A percentile compares a stretch with the other conserved stretches of the same genome.
These are phyloP conservation scores for Etheostoma perlongum DNA, from an alignment of 2,797 vertebrate species.

Conservation along the genomic window DNA sequence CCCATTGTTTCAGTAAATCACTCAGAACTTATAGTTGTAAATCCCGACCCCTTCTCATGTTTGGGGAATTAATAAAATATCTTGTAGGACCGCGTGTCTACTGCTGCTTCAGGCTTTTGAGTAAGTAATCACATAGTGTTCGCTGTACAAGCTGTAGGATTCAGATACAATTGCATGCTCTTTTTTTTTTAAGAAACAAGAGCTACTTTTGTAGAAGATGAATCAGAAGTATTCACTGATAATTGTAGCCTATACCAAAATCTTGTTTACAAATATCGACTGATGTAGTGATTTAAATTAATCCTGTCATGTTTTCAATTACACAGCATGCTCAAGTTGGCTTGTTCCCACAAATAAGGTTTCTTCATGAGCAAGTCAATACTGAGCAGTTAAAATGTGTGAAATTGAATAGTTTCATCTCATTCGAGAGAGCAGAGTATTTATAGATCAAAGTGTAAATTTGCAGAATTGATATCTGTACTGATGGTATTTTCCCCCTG, in stretches of 20 bases:
- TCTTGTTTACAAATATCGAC: constrained; percentile 61
- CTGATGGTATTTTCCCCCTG: constrained; percentile 21
- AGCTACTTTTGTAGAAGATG: constrained; percentile 17
- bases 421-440: constrained; percentile 67
- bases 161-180: not conserved
- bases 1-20: not conserved
- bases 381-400: constrained; percentile 76
- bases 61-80: no score
- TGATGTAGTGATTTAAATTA: constrained; percentile 63
- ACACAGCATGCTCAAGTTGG: constrained; percentile 58
- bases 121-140: not conserved
- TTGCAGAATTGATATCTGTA: constrained; percentile 64
- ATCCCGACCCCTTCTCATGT: no score
- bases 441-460: constrained; percentile 80
- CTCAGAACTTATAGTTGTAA: no score
- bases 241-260: constrained; percentile 41
- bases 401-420: constrained; percentile 85
- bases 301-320: constrained; percentile 71
- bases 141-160: constrained; percentile 1
- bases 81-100: no score
- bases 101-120: constrained; percentile 8
- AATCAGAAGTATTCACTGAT: constrained; percentile 37
- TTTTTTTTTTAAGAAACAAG: constrained; percentile 15
- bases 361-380: constrained; percentile 75
- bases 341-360: constrained; percentile 65